Evolutionary conservation across 2,888 invertebrate genomes (phyloP).

Genomic region (Eupsilia transversa): DNA sequence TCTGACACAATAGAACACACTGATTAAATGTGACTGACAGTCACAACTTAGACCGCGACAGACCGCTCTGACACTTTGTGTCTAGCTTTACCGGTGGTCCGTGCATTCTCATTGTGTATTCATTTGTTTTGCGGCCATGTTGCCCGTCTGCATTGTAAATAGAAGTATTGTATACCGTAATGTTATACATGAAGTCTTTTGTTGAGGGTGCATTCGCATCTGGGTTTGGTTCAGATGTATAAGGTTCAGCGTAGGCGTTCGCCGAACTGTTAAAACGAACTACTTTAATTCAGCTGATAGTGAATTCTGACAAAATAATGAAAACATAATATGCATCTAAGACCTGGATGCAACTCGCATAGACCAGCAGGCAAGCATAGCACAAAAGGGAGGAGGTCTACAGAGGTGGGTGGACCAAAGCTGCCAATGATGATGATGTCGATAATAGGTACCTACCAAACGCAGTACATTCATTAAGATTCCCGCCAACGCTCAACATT

Average conservation of each 20-base stretch:
- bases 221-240: conserved; percentile 2
- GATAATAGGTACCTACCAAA: not conserved
- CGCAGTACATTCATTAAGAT: conserved; percentile 47
- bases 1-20: not conserved
- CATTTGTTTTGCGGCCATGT: conserved; percentile 50
- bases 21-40: conserved; percentile 3
- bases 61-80: conserved; percentile 8
- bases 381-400: not conserved
- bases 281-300: conserved; percentile 6
- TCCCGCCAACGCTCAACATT: conserved; percentile 33
- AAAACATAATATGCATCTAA: not conserved
- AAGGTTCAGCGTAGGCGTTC: conserved; percentile 1
- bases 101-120: conserved; percentile 48
- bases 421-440: not conserved
- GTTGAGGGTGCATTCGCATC: conserved; percentile 43
- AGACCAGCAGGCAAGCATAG: not conserved
- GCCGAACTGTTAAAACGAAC: conserved; percentile 6
- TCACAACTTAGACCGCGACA: not conserved
- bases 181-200: conserved; percentile 30
- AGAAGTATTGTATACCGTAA: conserved; percentile 30
- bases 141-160: conserved; percentile 42
- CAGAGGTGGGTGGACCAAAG: not conserved
- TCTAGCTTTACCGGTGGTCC: conserved; percentile 30
- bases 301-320: conserved; percentile 8
- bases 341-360: not conserved